Conservation (phyloP, 1,140 invertebrate genomes). For the Plutomurus gul region DNA sequence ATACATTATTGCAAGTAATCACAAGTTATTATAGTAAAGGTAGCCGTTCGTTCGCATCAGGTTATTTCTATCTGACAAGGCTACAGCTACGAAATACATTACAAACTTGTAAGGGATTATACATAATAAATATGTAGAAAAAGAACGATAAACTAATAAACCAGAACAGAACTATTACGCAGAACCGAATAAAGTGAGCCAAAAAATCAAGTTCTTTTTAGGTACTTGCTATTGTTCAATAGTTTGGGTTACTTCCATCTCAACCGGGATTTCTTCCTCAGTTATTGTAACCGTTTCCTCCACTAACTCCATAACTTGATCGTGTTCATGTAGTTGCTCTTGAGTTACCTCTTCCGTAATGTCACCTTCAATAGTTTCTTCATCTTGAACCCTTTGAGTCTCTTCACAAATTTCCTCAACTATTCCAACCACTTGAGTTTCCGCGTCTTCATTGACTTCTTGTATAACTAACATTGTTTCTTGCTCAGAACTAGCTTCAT, state of each 20-base stretch:
- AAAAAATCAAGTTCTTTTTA: conserved; percentile 57
- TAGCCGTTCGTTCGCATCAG: no score
- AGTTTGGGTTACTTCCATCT: conserved; percentile 81
- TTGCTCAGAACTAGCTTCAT: neutral
- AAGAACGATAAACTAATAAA: no score
- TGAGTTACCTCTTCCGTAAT: neutral
- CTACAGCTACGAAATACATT: no score
- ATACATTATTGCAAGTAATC: no score
- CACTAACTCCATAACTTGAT: conserved; percentile 59
- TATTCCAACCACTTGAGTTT: conserved; percentile 30
- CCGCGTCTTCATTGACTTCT: neutral
- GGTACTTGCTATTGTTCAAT: conserved; percentile 68
- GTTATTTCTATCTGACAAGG: no score
- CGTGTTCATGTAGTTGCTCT: neutral
- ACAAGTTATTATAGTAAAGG: no score
- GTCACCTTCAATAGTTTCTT: neutral
- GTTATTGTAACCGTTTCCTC: conserved; percentile 76
- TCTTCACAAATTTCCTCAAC: conserved; percentile 27
- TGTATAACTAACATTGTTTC: conserved; percentile 31
- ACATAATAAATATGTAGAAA: no score
- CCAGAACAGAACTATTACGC: neutral
- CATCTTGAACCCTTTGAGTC: conserved; percentile 13
- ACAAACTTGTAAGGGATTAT: no score
- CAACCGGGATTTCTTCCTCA: conserved; percentile 85
- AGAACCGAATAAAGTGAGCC: neutral